Evolutionary conservation across 2,888 invertebrate genomes (phyloP).

Genomic region (Conops quadrifasciatus): DNA sequence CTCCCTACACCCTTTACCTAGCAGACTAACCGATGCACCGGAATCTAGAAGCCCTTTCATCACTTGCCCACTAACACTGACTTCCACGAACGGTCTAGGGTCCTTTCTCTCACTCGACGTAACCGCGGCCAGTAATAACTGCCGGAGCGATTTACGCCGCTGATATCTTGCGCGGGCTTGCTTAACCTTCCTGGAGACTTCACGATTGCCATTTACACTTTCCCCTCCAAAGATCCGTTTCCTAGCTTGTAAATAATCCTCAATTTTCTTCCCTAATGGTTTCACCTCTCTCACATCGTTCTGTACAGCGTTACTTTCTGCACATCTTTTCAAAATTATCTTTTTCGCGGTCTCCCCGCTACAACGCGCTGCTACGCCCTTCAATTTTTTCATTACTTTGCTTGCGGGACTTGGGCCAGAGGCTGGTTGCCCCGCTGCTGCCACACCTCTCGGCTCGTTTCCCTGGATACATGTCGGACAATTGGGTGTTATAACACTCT

Average conservation of each 20-base stretch:
- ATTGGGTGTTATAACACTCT: not conserved
- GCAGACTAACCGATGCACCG: constrained; percentile 20
- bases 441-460: constrained; percentile 3
- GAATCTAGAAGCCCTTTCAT: constrained; percentile 29
- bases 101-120: too few species aligned
- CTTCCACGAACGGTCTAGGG: not conserved
- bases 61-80: not conserved
- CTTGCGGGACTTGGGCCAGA: constrained; percentile 1
- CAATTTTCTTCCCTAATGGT: not conserved
- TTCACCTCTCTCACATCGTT: not conserved
- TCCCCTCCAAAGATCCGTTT: not conserved
- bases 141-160: not conserved
- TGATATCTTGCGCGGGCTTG: not conserved
- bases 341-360: too few species aligned
- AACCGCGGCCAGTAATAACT: not conserved
- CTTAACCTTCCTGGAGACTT: not conserved
- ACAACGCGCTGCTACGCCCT: too few species aligned
- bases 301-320: not conserved
- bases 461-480: constrained; percentile 21
- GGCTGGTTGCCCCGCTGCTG: not conserved
- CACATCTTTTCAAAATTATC: not conserved
- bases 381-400: not conserved
- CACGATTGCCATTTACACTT: not conserved
- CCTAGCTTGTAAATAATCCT: not conserved
- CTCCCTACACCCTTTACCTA: not conserved